Base-by-base conservation (phyloP, 2,888 invertebrate genomes). In the Cactoblastis cactorum region DNA sequence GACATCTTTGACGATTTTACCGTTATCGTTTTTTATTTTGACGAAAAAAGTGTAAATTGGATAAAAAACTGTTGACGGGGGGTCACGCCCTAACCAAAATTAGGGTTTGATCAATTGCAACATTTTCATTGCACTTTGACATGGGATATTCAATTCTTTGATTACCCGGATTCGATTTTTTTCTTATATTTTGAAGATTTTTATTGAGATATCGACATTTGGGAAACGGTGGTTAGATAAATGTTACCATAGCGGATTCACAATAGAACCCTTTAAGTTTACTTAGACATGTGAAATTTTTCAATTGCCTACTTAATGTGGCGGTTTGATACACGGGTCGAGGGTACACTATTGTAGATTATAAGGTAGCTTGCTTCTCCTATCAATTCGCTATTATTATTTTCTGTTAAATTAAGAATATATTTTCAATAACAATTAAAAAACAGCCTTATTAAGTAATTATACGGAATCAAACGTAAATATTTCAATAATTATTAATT, bases 101-200 rank as follows among this genome's bases (percentile, higher is more conserved):
- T 86, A 86, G 82, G 83, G 82, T 78, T 83, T 86, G 77, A 78
- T 80, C 69, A 71, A 61, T 71, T 67, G 77, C 80, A 81, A 87
- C 82, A 85, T 85, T 82, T 83, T 71, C 43, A 78, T 77, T 83
- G 88, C 85, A 82, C 87, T 88, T 82, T 88, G 88, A 88, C 88
- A 89, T 76, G 80, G 74, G 75, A 80, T 80, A 75, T 59, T 70
- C 74, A 78, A 75, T 65, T 69, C 74, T 62, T 80, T 81, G 82
- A 86, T 86, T 84, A 82, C 83, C 84, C 80, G 63, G 75, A 81
- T 80, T 62, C 55, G 12, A 1, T 34, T 38, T 48, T 63, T 72
- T 73, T n/a, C n/a, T n/a, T 70, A 80, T 78, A 68, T 56, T 45
- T 43, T 57, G 59, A 70, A 77, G 77, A 81, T 82, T 75, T 78